Percentiles rank a stretch among this genome's conserved stretches.
Evolutionary conservation across 30 jellyfish, hydroid and myxozoan genomes (phyloP).

Genomic region (Morbakka virulenta): DNA sequence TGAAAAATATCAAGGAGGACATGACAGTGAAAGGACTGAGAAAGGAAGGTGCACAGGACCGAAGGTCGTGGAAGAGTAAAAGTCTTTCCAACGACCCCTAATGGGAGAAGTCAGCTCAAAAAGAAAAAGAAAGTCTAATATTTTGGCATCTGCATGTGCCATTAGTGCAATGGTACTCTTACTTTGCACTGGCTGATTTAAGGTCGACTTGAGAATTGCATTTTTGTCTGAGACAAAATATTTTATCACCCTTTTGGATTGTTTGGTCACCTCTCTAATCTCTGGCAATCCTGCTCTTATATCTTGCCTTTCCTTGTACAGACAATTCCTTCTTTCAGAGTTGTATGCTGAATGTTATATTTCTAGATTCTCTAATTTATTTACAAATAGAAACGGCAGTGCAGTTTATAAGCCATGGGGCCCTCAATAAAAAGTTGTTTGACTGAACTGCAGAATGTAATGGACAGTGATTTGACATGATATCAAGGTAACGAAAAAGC

Average conservation of each 20-base stretch:
- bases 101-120: too few species aligned
- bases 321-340: background rate
- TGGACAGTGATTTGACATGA: slow-evolving; percentile 18
- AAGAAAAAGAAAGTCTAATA: too few species aligned
- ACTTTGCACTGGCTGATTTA: slow-evolving; percentile 41
- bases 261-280: slow-evolving; percentile 67
- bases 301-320: slow-evolving; percentile 33
- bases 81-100: too few species aligned
- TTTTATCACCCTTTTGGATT: slow-evolving; percentile 38
- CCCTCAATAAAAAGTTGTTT: slow-evolving; percentile 22
- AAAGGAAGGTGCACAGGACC: too few species aligned
- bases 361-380: background rate
- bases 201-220: slow-evolving; percentile 45
- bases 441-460: slow-evolving; percentile 25
- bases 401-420: slow-evolving; percentile 15
- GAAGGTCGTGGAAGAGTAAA: too few species aligned
- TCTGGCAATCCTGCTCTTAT: slow-evolving; percentile 14
- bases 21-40: too few species aligned
- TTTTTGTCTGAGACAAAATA: slow-evolving; percentile 28
- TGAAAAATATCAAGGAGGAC: too few species aligned
- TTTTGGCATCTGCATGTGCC: slow-evolving; percentile 5
- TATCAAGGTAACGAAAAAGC: slow-evolving; percentile 27
- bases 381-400: slow-evolving; percentile 7
- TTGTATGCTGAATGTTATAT: too few species aligned
- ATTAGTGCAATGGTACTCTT: slow-evolving; percentile 11